Conservation (phyloP, 2,797 vertebrate genomes). For the Monodelphis domestica region DNA sequence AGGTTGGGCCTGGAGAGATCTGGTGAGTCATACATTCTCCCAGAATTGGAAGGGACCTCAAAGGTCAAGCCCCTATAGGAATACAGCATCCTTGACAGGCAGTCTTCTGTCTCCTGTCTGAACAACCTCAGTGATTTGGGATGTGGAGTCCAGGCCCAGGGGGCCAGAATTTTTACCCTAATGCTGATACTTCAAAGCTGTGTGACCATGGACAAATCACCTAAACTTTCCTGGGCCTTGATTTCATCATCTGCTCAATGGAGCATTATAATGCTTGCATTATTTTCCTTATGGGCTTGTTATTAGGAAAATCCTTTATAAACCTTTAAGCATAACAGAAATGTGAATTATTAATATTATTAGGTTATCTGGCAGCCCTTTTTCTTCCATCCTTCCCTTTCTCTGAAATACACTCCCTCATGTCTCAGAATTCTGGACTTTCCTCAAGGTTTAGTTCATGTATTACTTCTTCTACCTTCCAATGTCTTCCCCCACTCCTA, state of each 20-base stretch:
- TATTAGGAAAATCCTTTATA: neutral
- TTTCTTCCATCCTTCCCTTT: neutral
- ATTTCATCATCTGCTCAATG: neutral
- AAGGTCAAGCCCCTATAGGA: conserved; percentile 14
- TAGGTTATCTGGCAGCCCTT: conserved; percentile 7
- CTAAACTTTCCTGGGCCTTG: neutral
- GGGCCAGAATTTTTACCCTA: neutral
- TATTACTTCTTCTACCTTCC: neutral
- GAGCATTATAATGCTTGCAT: neutral
- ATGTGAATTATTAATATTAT: neutral
- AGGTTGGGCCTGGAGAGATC: neutral
- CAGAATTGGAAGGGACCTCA: neutral
- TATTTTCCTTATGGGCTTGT: neutral
- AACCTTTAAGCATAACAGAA: neutral
- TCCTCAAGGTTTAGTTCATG: neutral
- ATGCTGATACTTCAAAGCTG: neutral
- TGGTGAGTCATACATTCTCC: neutral
- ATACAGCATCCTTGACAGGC: neutral
- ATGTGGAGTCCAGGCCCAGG: neutral
- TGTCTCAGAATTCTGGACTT: neutral
- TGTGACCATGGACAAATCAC: neutral
- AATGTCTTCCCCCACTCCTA: neutral
- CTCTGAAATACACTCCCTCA: neutral
- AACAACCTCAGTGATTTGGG: neutral
- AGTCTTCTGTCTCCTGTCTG: neutral